Evolutionary conservation across 2,888 invertebrate species (phyloP), one percentile per base, ranked within the genome.

Genomic region (Acrobasis suavella): DNA sequence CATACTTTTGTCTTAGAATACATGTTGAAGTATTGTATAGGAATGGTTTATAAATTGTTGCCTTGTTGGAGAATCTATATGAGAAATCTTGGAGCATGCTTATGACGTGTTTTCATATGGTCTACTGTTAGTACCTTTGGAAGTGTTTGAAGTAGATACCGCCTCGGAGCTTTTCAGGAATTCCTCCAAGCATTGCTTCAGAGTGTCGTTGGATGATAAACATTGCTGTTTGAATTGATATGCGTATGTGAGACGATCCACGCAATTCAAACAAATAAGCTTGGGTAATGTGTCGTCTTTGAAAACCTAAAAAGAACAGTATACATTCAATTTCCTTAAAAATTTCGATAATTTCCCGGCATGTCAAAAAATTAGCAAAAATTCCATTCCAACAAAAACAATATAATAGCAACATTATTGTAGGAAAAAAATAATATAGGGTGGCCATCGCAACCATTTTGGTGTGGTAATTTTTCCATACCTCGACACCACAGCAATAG

Each of bases 391-490:
- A 15, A 15, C 37, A 49, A 85, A 76, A 81, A 82, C 80, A 85
- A 85, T 85, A 91, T 89, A 51, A 38, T 60, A 92, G 92, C 92
- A 92, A 92, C 91, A 92, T 91, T 91, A 87, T 82, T 85, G 82
- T 80, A 82, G 75, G 82, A 80, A 88, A 89, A 46, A 90, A 89
- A 86, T 80, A 76, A 42, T 71, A 85, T 86, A 83, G 92, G 92
- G 93, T 92, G 92, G 92, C 93, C 92, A 92, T 88, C 87, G 91
- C 90, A 89, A 91, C 89, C 91, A 91, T 92, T 92, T 91, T 89
- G 89, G 81, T 85, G 79, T 84, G 78, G 85, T 82, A 82, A 85
- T 87, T 88, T 87, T 89, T 87, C 77, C 87, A 72, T 86, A 92
- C 93, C 89, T 92, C 86, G 69, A 92, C 85, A 77, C 92, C 91